Evolutionary conservation across 2,888 invertebrate genomes (phyloP), one percentile per base, ranked within the genome.

Genomic region (Mycalesis mineus): DNA sequence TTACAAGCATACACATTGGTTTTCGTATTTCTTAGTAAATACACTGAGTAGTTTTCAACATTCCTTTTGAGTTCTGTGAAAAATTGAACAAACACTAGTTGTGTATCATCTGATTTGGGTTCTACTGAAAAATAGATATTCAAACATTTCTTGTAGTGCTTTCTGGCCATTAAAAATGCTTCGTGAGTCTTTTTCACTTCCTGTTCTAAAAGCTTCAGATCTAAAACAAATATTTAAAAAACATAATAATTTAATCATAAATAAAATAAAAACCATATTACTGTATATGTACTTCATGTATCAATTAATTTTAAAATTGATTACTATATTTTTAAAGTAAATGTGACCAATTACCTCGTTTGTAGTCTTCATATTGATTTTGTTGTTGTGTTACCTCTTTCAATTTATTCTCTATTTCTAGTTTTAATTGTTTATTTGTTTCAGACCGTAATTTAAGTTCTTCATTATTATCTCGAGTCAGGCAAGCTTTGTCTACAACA

Each of bases 181-280:
- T 88, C 88, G 75, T 89, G 84, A 6, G 80, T 88, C 58, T 88
- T 84, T 69, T 86, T 89, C 6, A 90, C 77, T 75, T 88, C 87
- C 69, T 83, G 78, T 1, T 80, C 71, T 56, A 89, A 69, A 7
- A 83, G 62, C 68, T 81, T 84, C 65, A 84, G 81, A 67, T 86
- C 90, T 90, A 74, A 47, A 60, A 48, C 42, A 14, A 52, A 14
- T 11, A 28, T 22, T 47, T 9, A 52, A 45, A 33, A 17, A 36
- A 17, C 14, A 9, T 29, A 17, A 8, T 17, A n/a, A n/a, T n/a
- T n/a, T n/a, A n/a, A n/a, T n/a, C n/a, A n/a, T n/a, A n/a, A n/a
- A n/a, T n/a, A n/a, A n/a, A n/a, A n/a, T n/a, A n/a, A n/a, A n/a
- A n/a, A n/a, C n/a, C n/a, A n/a, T n/a, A n/a, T n/a, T n/a, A n/a